Evolutionary conservation across 2,888 invertebrate genomes (phyloP).

Genomic region (Schizaphis graminum): DNA sequence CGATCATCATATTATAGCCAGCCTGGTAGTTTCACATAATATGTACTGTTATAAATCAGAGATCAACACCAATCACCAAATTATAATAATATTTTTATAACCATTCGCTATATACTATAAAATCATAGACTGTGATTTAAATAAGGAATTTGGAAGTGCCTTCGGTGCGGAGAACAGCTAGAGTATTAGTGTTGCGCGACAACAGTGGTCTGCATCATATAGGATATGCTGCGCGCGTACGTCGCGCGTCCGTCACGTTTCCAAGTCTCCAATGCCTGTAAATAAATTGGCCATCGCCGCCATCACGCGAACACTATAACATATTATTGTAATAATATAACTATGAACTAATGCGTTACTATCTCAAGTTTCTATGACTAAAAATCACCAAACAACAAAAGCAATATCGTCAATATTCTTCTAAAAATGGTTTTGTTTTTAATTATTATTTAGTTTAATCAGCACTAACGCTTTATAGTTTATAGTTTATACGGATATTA

Average conservation of each 20-base stretch:
- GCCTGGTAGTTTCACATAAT: neutral
- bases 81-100: neutral
- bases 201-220: neutral
- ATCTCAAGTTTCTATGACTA: neutral
- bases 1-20: neutral
- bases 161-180: neutral
- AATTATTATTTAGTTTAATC: neutral
- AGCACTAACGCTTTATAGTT: neutral
- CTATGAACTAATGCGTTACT: neutral
- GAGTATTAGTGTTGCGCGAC: neutral
- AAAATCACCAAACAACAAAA: neutral
- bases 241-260: constrained; percentile 42
- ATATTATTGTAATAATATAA: neutral
- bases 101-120: neutral
- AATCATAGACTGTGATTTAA: neutral
- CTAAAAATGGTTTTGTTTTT: neutral
- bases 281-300: constrained; percentile 2
- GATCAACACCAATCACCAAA: neutral
- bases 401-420: neutral
- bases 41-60: neutral
- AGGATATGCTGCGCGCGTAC: constrained; percentile 37
- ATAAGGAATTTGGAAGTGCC: constrained; percentile 28
- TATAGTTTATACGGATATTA: neutral
- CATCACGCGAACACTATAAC: neutral
- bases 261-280: neutral